A percentile compares a stretch with the other conserved stretches of the same genome.
phyloP scores from a whole-genome alignment of 1,140 invertebrate genomes.

The Brachystomella parvula region DNA sequence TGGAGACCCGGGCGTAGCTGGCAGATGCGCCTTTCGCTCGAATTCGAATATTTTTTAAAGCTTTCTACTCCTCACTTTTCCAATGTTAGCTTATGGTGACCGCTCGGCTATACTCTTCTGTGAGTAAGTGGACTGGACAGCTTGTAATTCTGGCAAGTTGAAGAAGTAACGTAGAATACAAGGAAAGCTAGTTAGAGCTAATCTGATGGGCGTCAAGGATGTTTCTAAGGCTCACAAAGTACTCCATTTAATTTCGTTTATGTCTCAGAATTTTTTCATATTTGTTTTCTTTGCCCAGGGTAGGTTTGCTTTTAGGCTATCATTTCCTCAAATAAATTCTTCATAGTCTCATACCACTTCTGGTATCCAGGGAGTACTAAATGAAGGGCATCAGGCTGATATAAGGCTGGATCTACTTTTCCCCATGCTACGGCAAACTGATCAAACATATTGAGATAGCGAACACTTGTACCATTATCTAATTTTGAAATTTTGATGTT shows the following conservation, averaged over 20 bases:
- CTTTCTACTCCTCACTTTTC: no score
- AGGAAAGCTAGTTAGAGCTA: background rate
- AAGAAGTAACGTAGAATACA: background rate
- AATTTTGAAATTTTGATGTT: conserved; percentile 20
- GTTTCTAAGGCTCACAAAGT: background rate
- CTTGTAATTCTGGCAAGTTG: background rate
- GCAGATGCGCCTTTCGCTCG: no score
- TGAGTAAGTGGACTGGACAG: no score
- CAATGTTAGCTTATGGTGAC: no score
- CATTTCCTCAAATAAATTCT: conserved; percentile 20
- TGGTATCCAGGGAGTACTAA: conserved; percentile 19
- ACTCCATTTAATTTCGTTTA: background rate
- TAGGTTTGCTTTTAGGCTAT: background rate
- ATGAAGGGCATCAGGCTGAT: conserved; percentile 13
- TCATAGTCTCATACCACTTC: conserved; percentile 21
- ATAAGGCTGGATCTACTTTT: conserved; percentile 11
- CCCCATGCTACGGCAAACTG: conserved; percentile 14
- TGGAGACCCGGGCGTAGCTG: no score
- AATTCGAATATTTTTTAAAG: no score
- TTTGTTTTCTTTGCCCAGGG: no score
- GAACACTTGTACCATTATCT: conserved; percentile 10
- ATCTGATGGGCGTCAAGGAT: background rate
- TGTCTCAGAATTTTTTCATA: no score
- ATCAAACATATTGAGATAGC: conserved; percentile 22
- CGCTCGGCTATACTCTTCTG: no score